Evolutionary conservation across 2,113 vertebrate genomes (phyloP).

Genomic region (Cochlearius cochlearius): DNA sequence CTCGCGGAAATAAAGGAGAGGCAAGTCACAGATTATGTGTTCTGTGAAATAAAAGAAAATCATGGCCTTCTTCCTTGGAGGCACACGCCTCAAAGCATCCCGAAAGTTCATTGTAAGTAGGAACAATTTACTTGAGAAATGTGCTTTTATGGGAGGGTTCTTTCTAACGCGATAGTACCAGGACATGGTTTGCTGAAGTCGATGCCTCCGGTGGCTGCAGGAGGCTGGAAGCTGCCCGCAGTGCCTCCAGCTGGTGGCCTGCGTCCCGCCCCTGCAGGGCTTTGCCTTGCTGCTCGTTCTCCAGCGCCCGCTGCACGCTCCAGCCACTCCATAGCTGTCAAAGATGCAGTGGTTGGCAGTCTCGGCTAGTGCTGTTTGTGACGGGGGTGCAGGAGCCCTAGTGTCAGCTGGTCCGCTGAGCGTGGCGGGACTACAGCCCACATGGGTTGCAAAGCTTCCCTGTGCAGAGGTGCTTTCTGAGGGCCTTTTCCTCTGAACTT

Average conservation of each 20-base stretch:
- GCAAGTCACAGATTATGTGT: background rate
- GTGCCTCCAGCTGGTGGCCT: background rate
- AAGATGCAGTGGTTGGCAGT: no score
- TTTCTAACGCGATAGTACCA: background rate
- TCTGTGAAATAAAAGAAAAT: background rate
- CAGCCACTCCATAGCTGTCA: fast-evolving
- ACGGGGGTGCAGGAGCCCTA: background rate
- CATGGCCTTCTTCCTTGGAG: background rate
- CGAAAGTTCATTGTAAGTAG: background rate
- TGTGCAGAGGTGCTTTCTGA: background rate
- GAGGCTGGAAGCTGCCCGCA: background rate
- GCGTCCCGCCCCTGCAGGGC: background rate
- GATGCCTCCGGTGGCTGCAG: background rate
- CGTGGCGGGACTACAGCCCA: background rate
- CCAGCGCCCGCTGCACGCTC: fast-evolving
- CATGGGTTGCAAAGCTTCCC: background rate
- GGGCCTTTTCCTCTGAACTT: background rate
- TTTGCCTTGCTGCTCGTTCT: background rate
- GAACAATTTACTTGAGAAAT: background rate
- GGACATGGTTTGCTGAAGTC: background rate
- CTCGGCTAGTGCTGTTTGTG: background rate
- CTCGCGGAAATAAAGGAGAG: background rate
- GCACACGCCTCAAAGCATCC: fast-evolving
- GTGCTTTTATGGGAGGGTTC: background rate
- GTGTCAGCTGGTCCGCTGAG: no score